Evolutionary conservation across 2,888 invertebrate genomes (phyloP), one percentile per base, ranked within the genome.

Genomic region (Ptychoptera albimana): DNA sequence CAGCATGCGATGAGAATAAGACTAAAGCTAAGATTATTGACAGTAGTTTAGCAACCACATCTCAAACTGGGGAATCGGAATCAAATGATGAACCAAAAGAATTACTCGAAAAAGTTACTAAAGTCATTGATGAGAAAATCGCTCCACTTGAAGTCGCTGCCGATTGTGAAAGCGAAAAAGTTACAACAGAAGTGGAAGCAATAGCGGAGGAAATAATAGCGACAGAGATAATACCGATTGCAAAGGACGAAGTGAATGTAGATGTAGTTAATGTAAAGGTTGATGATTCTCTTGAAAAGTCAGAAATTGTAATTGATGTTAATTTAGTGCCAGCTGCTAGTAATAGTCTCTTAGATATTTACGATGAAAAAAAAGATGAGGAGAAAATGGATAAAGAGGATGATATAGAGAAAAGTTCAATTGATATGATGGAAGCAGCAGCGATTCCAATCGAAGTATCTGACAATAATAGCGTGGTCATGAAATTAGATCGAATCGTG

Each of bases 381-480:
- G 50, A 46, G 39, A 54, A 52, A 32, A 52, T 55, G 50, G 52
- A 51, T 42, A 57, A 56, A 47, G 48, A 52, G 46, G 54, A 55
- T 39, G 52, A 48, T 43, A 46, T 51, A 50, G 51, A 55, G 11
- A 38, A 45, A 43, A 52, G 45, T 41, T 47, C 50, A n/a, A 39
- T 31, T 8, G n/a, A 4, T n/a, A 34, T 34, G 10, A 4, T 10
- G 7, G 31, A 31, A 31, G 39, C 29, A 30, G 39, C 29, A 40
- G 39, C 12, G 31, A 40, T 40, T 23, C 39, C 39, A 40, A 40
- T 30, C 29, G 39, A 30, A 39, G 38, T n/a, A n/a, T n/a, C n/a
- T n/a, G n/a, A n/a, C n/a, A n/a, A n/a, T n/a, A n/a, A n/a, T n/a
- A n/a, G n/a, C n/a, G n/a, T n/a, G n/a, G n/a, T n/a, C n/a, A n/a